Evolutionary conservation across 2,113 vertebrate genomes (phyloP).

Genomic region (Hoplias malabaricus): DNA sequence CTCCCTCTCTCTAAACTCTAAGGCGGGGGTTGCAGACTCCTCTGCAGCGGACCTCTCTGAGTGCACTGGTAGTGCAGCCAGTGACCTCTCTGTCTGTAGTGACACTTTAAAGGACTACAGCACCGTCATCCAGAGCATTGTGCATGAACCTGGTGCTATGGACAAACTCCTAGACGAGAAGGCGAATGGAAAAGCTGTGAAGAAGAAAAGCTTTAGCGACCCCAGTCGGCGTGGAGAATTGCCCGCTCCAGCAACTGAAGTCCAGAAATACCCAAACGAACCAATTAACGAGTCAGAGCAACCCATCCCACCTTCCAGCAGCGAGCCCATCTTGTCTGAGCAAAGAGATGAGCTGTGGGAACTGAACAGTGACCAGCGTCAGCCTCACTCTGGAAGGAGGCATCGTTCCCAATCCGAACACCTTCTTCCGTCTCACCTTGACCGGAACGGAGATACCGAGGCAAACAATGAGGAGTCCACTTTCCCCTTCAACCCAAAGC

Average conservation of each 20-base stretch:
- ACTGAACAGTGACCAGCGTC: slow-evolving; percentile 57
- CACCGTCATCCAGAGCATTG: slow-evolving; percentile 88
- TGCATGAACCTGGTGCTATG: slow-evolving; percentile 87
- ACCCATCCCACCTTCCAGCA: slow-evolving; percentile 87
- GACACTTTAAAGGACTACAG: slow-evolving; percentile 85
- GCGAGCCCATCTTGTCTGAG: slow-evolving; percentile 89
- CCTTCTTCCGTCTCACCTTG: slow-evolving; percentile 53
- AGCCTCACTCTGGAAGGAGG: slow-evolving; percentile 51
- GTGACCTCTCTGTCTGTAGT: slow-evolving; percentile 89
- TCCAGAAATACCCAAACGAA: slow-evolving; percentile 71
- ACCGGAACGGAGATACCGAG: slow-evolving; percentile 52
- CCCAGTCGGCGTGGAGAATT: slow-evolving; percentile 90
- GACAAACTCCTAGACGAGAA: slow-evolving; percentile 86
- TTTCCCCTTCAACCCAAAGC: slow-evolving; percentile 81
- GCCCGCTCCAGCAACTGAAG: slow-evolving; percentile 60
- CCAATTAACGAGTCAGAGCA: slow-evolving; percentile 87
- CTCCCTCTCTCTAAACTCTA: slow-evolving; percentile 82
- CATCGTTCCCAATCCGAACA: slow-evolving; percentile 73
- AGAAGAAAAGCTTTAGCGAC: slow-evolving; percentile 96
- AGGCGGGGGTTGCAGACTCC: slow-evolving; percentile 69
- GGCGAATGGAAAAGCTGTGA: slow-evolving; percentile 84
- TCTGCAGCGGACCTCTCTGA: slow-evolving; percentile 67
- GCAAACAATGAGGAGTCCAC: slow-evolving; percentile 45
- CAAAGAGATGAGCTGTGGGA: slow-evolving; percentile 72
- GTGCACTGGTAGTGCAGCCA: slow-evolving; percentile 84